phyloP scores from a whole-genome alignment of 2,113 vertebrate species.

The Phocoena sinus region DNA sequence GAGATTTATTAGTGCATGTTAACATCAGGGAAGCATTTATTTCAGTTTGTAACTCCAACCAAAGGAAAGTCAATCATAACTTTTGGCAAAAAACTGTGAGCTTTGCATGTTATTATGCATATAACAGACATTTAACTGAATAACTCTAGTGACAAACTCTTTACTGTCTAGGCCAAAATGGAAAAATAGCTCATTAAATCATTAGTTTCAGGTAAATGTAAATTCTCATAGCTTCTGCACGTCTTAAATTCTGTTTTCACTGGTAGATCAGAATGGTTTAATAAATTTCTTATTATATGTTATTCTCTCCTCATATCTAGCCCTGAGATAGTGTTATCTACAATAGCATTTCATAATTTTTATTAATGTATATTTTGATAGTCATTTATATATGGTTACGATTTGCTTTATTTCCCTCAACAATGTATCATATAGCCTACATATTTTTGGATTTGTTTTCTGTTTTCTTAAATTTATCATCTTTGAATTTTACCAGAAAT shows the following conservation, averaged over 20 bases:
- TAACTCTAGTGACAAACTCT: background rate
- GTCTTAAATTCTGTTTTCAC: background rate
- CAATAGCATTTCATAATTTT: background rate
- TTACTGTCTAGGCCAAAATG: background rate
- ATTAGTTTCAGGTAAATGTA: background rate
- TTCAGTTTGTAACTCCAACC: background rate
- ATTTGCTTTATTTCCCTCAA: background rate
- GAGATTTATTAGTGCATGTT: background rate
- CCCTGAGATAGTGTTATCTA: background rate
- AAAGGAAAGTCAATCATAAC: background rate
- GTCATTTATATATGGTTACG: background rate
- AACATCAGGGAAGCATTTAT: background rate
- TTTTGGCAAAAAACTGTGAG: background rate
- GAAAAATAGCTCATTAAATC: background rate
- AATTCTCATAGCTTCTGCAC: background rate
- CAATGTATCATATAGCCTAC: background rate
- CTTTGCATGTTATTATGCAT: background rate
- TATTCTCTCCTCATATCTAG: background rate
- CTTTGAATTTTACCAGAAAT: background rate
- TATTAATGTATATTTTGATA: background rate
- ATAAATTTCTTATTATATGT: background rate
- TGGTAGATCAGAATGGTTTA: background rate
- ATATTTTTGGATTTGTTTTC: background rate
- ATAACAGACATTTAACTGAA: background rate
- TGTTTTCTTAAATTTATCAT: background rate